Percentiles rank a stretch among this genome's conserved stretches.
These are phyloP conservation scores for Melanitta fusca DNA, from an alignment of 2,797 vertebrate species.

Conservation along the genomic window DNA sequence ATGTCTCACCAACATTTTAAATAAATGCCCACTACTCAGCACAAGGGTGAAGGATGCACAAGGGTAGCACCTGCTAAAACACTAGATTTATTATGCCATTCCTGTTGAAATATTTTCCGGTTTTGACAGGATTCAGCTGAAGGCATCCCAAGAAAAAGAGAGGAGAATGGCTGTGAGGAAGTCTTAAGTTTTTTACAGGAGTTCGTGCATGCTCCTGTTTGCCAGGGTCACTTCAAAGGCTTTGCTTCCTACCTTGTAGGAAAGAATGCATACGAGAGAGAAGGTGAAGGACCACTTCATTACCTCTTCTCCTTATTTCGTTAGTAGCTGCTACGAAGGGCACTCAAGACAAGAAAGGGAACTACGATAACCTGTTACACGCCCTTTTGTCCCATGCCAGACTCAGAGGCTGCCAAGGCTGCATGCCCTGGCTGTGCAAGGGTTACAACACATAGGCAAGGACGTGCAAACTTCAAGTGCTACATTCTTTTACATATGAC, in stretches of 20 bases:
- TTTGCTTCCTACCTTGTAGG: background rate
- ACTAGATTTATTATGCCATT: background rate
- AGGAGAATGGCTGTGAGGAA: background rate
- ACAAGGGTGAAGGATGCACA: background rate
- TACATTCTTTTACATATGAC: background rate
- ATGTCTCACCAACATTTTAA: background rate
- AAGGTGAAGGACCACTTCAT: background rate
- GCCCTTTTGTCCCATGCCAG: background rate
- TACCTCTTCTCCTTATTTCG: slow-evolving; percentile 4
- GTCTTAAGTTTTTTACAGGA: background rate
- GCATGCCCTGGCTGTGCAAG: background rate
- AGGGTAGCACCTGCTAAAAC: background rate
- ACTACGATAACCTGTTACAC: background rate
- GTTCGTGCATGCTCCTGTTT: background rate
- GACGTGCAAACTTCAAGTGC: background rate
- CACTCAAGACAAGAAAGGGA: background rate
- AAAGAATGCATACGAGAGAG: background rate
- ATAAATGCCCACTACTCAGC: background rate
- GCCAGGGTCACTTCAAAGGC: slow-evolving; percentile 8
- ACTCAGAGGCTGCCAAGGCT: background rate
- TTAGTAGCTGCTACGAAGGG: background rate
- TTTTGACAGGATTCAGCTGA: background rate
- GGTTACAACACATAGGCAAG: background rate
- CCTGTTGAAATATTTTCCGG: background rate
- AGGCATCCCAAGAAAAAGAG: background rate